Conservation (phyloP, 2,797 vertebrate genomes). For the Pangasius djambal region DNA sequence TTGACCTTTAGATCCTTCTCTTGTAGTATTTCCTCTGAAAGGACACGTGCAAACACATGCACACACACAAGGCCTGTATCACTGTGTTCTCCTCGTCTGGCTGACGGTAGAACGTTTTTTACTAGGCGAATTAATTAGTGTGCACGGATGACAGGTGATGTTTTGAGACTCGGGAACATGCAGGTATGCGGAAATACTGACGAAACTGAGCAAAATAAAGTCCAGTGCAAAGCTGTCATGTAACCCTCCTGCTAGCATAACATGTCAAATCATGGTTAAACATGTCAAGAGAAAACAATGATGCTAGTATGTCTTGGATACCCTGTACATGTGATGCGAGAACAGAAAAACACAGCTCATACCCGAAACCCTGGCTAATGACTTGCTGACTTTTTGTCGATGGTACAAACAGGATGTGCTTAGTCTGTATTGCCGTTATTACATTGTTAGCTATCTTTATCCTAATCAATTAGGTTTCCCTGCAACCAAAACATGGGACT, state of each 20-base stretch:
- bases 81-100: not conserved
- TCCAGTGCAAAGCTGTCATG: not conserved
- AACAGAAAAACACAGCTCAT: not conserved
- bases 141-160: not conserved
- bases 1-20: conserved; percentile 10
- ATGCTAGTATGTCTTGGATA: not conserved
- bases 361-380: not conserved
- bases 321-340: not conserved
- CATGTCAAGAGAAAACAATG: not conserved
- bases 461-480: no score
- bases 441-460: not conserved
- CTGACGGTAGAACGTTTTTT: not conserved
- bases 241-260: not conserved
- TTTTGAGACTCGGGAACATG: not conserved
- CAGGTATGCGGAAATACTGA: conserved; percentile 15
- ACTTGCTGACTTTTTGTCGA: not conserved
- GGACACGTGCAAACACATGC: not conserved
- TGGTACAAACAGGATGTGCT: not conserved
- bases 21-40: not conserved
- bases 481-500: not conserved
- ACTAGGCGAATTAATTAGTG: not conserved
- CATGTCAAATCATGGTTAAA: not conserved
- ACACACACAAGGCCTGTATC: not conserved
- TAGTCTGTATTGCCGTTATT: not conserved
- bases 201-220: conserved; percentile 2